phyloP scores from a whole-genome alignment of 1,140 invertebrate genomes.

The Nasonia longicornis region DNA sequence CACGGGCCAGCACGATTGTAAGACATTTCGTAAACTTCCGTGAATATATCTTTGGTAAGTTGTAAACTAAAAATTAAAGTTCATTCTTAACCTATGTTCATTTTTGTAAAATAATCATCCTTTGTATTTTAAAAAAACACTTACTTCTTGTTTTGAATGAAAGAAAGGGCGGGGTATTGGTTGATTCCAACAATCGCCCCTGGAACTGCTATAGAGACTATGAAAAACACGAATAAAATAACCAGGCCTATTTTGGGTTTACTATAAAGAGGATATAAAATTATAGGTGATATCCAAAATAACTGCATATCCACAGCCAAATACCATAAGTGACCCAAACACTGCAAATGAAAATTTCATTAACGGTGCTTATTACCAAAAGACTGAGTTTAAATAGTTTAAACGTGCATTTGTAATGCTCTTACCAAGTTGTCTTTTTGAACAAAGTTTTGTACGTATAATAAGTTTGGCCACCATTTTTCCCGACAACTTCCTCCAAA shows the following conservation, averaged over 20 bases:
- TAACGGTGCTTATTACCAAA: no score
- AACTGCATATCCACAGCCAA: constrained; percentile 64
- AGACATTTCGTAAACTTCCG: neutral
- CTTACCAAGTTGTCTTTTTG: constrained; percentile 58
- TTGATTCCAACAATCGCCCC: constrained; percentile 17
- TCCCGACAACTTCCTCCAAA: constrained; percentile 60
- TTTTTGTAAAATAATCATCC: neutral
- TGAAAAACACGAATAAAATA: constrained; percentile 41
- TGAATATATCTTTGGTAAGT: neutral
- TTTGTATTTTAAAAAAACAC: neutral
- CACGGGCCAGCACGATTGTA: constrained; percentile 42
- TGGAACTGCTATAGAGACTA: constrained; percentile 33
- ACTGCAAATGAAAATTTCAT: constrained; percentile 50
- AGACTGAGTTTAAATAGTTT: no score
- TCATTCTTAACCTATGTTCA: no score
- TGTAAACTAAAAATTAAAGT: neutral
- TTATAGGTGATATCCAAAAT: constrained; percentile 59
- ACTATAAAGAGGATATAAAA: constrained; percentile 56
- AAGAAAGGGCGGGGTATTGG: neutral
- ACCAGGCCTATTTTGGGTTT: constrained; percentile 48
- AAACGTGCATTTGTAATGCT: no score
- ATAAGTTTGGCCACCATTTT: constrained; percentile 73
- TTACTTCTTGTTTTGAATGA: neutral
- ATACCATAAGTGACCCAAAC: constrained; percentile 65
- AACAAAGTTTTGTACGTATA: constrained; percentile 74